phyloP scores from a whole-genome alignment of 2,888 invertebrate species.

The Elysia crispata region DNA sequence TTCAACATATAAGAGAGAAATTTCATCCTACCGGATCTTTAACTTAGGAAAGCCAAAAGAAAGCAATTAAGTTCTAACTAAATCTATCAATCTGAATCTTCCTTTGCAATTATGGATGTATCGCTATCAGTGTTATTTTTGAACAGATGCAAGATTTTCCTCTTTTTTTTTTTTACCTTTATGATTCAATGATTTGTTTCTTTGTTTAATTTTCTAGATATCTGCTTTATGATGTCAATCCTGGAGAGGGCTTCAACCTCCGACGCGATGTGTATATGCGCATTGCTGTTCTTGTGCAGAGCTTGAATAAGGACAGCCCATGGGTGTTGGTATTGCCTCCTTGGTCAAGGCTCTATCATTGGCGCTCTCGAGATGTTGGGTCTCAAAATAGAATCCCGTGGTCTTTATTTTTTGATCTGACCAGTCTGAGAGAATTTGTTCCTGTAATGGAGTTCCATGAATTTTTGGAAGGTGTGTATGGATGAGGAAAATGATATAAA shows the following conservation, averaged over 20 bases:
- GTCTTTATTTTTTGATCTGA: constrained; percentile 90
- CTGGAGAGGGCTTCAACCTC: constrained; percentile 97
- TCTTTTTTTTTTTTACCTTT: neutral
- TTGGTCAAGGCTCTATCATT: constrained; percentile 94
- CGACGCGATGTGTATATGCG: constrained; percentile 97
- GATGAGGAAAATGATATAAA: too few relatives aligned
- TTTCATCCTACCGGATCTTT: too few relatives aligned
- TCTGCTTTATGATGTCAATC: constrained; percentile 95
- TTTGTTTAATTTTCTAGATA: constrained; percentile 81
- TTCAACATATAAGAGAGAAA: too few relatives aligned
- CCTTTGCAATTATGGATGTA: too few relatives aligned
- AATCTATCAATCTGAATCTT: too few relatives aligned
- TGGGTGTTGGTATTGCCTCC: constrained; percentile 89
- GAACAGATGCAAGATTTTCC: too few relatives aligned
- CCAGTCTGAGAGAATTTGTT: constrained; percentile 86
- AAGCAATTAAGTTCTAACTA: too few relatives aligned
- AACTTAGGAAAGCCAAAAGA: too few relatives aligned
- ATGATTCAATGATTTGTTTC: neutral
- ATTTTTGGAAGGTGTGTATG: constrained; percentile 83
- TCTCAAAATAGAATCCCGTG: constrained; percentile 85
- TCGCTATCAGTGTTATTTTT: too few relatives aligned
- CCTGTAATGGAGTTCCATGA: constrained; percentile 93
- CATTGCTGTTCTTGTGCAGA: constrained; percentile 88
- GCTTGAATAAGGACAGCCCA: constrained; percentile 80
- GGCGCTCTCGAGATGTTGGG: constrained; percentile 80